Evolutionary conservation across 2,888 invertebrate species (phyloP), one percentile per base, ranked within the genome.

Genomic region (Crocallis elinguaria): DNA sequence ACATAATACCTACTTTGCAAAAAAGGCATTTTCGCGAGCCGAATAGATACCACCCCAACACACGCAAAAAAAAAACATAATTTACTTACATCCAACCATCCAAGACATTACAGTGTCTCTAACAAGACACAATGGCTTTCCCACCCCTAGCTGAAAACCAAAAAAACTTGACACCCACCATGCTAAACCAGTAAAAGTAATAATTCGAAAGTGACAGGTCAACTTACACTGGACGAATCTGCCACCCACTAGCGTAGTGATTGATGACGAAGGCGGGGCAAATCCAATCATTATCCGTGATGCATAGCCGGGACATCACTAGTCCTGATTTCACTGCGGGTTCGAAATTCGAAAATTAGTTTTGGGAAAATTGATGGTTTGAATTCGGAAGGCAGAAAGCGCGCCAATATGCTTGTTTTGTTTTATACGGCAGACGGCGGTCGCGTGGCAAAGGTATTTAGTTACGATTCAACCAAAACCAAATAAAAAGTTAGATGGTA

Each of bases 261-360:
- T 91, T 85, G 91, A 91, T 91, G 91, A 84, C 84, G 84, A 81
- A 86, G 90, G 90, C 89, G 89, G 88, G 88, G 91, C 88, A 79
- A 83, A 87, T 88, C 88, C 88, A 88, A 90, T 90, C 91, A 88
- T 90, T 91, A 90, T 86, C 86, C 84, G 76, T 90, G 90, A 90
- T 88, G 89, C 88, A 90, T 89, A 82, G 84, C 84, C 78, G 80
- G 86, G 82, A 88, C 88, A 84, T 86, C 88, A 87, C 85, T 84
- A 84, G 76, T 51, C 54, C 44, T 55, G 55, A 50, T 51, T 54
- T 37, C 37, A 21, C 32, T 48, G 48, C 62, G 68, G 66, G 66
- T 77, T 81, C 73, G 70, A 79, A 80, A 70, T 80, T 79, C 56
- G 65, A 72, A 78, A 72, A 75, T 79, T 76, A 69, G 75, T 70